Evolutionary conservation across 2,797 vertebrate genomes (phyloP).

Genomic region (Fistularia commersonii): DNA sequence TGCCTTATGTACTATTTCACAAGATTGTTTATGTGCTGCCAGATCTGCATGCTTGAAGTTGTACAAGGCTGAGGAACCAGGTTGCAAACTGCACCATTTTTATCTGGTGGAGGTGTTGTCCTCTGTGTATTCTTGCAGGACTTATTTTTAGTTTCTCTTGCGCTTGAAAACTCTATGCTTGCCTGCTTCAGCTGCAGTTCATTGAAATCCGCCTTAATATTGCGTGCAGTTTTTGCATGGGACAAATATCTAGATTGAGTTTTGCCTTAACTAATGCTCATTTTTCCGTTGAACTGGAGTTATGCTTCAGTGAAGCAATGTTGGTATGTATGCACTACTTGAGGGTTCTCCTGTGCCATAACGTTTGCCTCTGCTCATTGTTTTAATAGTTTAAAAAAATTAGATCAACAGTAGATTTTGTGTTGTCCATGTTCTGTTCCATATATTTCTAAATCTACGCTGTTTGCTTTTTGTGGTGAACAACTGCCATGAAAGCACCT

Average conservation of each 20-base stretch:
- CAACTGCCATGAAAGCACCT: slow-evolving; percentile 29
- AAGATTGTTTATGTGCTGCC: slow-evolving; percentile 21
- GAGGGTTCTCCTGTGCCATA: slow-evolving; percentile 44
- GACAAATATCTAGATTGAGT: slow-evolving; percentile 27
- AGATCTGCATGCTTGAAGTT: slow-evolving; percentile 33
- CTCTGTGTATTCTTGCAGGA: slow-evolving; percentile 11
- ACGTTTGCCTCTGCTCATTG: slow-evolving; percentile 9
- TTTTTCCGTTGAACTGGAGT: slow-evolving; percentile 21
- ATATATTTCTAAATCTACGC: slow-evolving; percentile 19
- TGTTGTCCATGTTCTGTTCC: slow-evolving; percentile 18
- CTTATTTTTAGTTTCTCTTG: slow-evolving; percentile 41
- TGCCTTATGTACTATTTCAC: slow-evolving; percentile 60
- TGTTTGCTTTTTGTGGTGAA: slow-evolving; percentile 44
- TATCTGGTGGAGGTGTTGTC: slow-evolving; percentile 10
- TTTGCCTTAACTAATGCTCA: slow-evolving; percentile 44
- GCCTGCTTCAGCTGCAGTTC: slow-evolving; percentile 20
- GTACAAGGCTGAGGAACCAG: slow-evolving; percentile 7
- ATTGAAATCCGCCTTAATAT: slow-evolving; percentile 47
- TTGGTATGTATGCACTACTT: slow-evolving; percentile 3
- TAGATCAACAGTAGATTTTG: slow-evolving; percentile 11
- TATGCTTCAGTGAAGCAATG: slow-evolving; percentile 47
- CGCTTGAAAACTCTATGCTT: slow-evolving; percentile 21
- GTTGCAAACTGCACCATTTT: slow-evolving; percentile 32
- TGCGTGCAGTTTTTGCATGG: slow-evolving; percentile 51
- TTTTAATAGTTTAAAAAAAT: background rate